Evolutionary conservation across 2,113 vertebrate species (phyloP).

Genomic region (Mustelus asterias): DNA sequence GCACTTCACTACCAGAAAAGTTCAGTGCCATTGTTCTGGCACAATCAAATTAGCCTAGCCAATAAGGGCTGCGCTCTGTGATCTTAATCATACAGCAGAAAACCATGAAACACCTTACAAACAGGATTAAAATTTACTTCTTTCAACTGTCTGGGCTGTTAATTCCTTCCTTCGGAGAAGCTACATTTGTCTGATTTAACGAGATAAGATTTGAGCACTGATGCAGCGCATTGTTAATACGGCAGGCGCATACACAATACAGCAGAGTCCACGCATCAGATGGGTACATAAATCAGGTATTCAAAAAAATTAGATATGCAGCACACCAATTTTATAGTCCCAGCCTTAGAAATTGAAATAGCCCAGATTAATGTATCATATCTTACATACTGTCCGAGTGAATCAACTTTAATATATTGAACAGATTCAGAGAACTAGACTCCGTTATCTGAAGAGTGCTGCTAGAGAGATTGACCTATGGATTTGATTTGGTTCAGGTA

Average conservation of each 20-base stretch:
- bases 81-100: constrained; percentile 61
- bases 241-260: constrained; percentile 70
- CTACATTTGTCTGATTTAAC: constrained; percentile 97
- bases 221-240: constrained; percentile 92
- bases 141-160: constrained; percentile 69
- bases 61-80: constrained; percentile 81
- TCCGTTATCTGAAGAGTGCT: constrained; percentile 82
- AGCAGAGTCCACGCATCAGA: constrained; percentile 69
- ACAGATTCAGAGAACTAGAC: constrained; percentile 84
- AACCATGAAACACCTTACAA: constrained; percentile 62
- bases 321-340: constrained; percentile 87
- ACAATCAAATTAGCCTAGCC: constrained; percentile 94
- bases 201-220: constrained; percentile 95
- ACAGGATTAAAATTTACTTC: constrained; percentile 69
- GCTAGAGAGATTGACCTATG: constrained; percentile 76
- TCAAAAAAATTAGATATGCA: constrained; percentile 92
- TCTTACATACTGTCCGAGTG: constrained; percentile 81
- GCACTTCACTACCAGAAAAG: constrained; percentile 77
- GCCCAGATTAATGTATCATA: constrained; percentile 87
- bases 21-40: constrained; percentile 78
- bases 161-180: constrained; percentile 82
- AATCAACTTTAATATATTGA: constrained; percentile 88
- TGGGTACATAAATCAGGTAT: constrained; percentile 86
- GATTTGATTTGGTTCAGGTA: constrained; percentile 87
- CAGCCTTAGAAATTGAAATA: constrained; percentile 81